Conservation (phyloP, 2,797 vertebrate genomes). For the Pteropus rufus region DNA sequence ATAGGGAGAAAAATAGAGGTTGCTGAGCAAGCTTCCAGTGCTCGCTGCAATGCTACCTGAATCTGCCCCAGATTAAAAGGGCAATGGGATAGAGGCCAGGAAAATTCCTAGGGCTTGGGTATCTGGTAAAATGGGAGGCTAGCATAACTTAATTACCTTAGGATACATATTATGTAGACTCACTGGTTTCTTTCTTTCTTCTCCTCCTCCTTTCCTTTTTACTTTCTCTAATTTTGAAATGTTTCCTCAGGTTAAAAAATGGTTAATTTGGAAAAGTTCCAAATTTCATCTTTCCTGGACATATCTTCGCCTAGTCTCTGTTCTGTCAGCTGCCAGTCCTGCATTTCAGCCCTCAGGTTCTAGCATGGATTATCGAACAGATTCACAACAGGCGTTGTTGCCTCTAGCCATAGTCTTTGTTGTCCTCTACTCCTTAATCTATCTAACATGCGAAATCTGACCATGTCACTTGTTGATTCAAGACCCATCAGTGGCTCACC, state of each 20-base stretch:
- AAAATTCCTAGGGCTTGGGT: neutral
- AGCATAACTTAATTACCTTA: neutral
- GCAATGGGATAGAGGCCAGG: neutral
- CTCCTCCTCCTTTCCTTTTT: neutral
- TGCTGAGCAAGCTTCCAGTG: no score
- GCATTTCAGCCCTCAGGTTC: fast-evolving
- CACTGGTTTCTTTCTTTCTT: neutral
- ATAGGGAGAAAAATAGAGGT: neutral
- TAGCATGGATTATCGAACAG: neutral
- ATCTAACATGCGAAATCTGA: neutral
- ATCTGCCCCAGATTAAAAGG: neutral
- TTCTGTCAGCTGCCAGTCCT: neutral
- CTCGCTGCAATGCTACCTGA: fast-evolving
- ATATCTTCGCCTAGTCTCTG: neutral
- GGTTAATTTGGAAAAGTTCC: neutral
- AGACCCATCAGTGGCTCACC: neutral
- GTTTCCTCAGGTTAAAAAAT: neutral
- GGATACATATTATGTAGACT: neutral
- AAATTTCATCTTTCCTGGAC: neutral
- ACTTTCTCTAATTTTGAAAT: neutral
- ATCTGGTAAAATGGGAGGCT: neutral
- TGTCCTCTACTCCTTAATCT: neutral
- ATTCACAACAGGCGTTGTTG: neutral
- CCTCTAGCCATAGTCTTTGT: neutral
- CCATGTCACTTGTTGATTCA: neutral